phyloP scores from a whole-genome alignment of 2,113 vertebrate species.

The Pampusana beccarii region DNA sequence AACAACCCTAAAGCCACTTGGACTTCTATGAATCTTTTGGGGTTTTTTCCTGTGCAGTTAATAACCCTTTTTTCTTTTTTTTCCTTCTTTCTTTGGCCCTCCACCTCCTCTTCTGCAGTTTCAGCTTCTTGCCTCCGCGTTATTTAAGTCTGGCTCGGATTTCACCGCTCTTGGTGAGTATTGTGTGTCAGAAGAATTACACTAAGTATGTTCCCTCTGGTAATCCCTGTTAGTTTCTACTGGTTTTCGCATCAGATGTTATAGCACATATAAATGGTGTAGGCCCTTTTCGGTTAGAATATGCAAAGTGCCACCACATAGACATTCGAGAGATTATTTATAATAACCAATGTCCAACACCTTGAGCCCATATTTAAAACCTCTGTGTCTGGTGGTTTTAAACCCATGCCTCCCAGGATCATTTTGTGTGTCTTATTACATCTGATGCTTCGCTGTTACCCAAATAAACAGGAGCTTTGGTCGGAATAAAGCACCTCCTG shows the following conservation, averaged over 20 bases:
- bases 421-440: constrained; percentile 26
- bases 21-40: not conserved
- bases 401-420: not conserved
- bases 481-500: constrained; percentile 41
- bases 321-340: not conserved
- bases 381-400: constrained; percentile 39
- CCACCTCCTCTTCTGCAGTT: constrained; percentile 79
- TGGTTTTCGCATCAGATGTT: not conserved
- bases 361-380: not conserved
- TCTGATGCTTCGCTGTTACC: not conserved
- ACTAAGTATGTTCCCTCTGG: not conserved
- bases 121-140: constrained; percentile 94
- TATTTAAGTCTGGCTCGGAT: constrained; percentile 95
- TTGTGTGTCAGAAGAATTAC: not conserved
- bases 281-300: not conserved
- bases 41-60: not conserved
- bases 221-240: not conserved
- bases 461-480: constrained; percentile 48
- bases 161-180: constrained; percentile 95
- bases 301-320: not conserved
- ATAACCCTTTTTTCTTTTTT: constrained; percentile 14
- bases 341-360: not conserved
- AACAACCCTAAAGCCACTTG: not conserved
- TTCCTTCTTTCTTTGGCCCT: not conserved
- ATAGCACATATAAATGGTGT: not conserved